A percentile compares a stretch with the other conserved stretches of the same genome.
These are phyloP conservation scores for Hermetia illucens DNA, from an alignment of 1,140 invertebrate genomes.

Conservation along the genomic window DNA sequence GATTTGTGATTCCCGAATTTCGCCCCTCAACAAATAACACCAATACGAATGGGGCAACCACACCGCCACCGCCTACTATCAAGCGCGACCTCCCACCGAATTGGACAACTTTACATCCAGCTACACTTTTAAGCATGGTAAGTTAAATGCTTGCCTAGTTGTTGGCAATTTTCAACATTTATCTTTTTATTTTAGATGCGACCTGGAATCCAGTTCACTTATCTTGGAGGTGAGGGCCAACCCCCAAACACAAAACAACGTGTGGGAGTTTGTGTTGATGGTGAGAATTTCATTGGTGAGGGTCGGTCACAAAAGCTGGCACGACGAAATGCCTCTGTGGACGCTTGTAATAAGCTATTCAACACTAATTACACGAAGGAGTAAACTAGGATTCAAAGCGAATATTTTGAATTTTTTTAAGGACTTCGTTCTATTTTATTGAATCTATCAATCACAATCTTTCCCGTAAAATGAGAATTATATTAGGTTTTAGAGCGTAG, in stretches of 20 bases:
- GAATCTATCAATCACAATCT: too few relatives aligned
- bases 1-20: constrained; percentile 43
- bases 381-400: too few relatives aligned
- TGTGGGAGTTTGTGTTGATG: constrained; percentile 36
- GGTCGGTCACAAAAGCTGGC: constrained; percentile 38
- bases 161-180: too few relatives aligned
- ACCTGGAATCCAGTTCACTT: constrained; percentile 45
- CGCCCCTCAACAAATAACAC: constrained; percentile 13
- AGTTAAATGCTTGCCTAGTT: constrained; percentile 2
- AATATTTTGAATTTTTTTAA: too few relatives aligned
- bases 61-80: constrained; percentile 22
- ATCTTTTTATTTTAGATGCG: constrained; percentile 36
- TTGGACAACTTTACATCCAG: constrained; percentile 48
- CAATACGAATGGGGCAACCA: constrained; percentile 17
- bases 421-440: too few relatives aligned
- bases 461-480: too few relatives aligned
- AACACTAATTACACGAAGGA: constrained; percentile 27
- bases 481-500: too few relatives aligned
- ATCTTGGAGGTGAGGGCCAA: constrained; percentile 40
- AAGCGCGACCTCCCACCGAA: constrained; percentile 39
- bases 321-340: constrained; percentile 33
- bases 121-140: constrained; percentile 46
- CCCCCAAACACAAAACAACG: constrained; percentile 42
- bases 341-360: constrained; percentile 34
- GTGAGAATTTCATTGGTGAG: constrained; percentile 32